Conservation (phyloP, 2,888 invertebrate genomes). For the Diarsia dahlii region DNA sequence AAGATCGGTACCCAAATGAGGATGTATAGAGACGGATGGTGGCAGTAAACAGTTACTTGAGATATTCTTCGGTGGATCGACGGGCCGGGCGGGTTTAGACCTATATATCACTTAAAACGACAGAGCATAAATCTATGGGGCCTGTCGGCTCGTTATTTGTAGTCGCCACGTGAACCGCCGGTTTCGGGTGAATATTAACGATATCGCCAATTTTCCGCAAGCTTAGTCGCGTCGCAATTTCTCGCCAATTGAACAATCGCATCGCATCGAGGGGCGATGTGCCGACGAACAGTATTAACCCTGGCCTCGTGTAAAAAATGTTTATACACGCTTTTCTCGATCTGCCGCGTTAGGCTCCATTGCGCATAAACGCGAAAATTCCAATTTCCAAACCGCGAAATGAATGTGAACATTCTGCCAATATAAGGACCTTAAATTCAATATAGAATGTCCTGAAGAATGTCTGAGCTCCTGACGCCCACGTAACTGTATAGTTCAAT, state of each 20-base stretch:
- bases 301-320: constrained; percentile 72
- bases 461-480: constrained; percentile 9
- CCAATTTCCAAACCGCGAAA: constrained; percentile 39
- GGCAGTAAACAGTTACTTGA: constrained; percentile 80
- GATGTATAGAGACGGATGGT: constrained; percentile 68
- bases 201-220: constrained; percentile 90
- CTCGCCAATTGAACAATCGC: constrained; percentile 90
- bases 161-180: constrained; percentile 89
- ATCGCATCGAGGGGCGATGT: constrained; percentile 81
- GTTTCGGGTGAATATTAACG: constrained; percentile 91
- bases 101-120: constrained; percentile 89
- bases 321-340: constrained; percentile 65
- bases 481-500: constrained; percentile 14
- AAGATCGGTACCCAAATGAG: constrained; percentile 67
- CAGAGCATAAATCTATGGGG: constrained; percentile 88
- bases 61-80: constrained; percentile 81
- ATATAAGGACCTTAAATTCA: constrained; percentile 33
- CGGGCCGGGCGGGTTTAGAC: constrained; percentile 75
- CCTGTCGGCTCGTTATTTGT: constrained; percentile 89
- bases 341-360: constrained; percentile 48
- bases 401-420: constrained; percentile 34
- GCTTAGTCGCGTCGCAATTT: constrained; percentile 90
- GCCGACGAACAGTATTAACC: constrained; percentile 74
- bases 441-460: constrained; percentile 25
- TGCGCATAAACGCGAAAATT: constrained; percentile 33